Base-by-base conservation (phyloP, 2,888 invertebrate genomes). In the Lumbricus terrestris region DNA sequence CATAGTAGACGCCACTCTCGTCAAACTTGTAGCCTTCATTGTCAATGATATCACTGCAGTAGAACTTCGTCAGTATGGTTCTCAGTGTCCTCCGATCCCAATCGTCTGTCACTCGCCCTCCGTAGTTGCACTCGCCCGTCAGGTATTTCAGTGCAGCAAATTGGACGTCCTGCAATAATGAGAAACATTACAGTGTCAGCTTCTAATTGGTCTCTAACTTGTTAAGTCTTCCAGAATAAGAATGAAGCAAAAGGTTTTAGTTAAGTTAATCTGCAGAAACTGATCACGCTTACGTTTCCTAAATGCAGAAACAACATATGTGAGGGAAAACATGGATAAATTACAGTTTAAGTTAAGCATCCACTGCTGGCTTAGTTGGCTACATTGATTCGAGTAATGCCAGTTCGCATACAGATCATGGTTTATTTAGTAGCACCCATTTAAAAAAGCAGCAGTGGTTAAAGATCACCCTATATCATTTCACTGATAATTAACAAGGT, bases 41-140 rank as follows among this genome's bases (percentile, higher is more conserved):
- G 15, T 94, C 92, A 23, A 95, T 93, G 82, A 95, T 94, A 6
- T 93, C 92, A 0, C 91, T 91, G 91, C 93, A 93, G 93, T 95
- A 95, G 93, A 95, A 95, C 91, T 94, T 94, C 90, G 94, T 93
- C 40, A 96, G 93, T 89, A 95, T 93, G 88, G 95, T 95, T 90
- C 93, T 94, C 34, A 96, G 94, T 0, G 95, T 95, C 35, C 95
- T 93, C 38, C 95, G 93, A 93, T 96, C 96, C 93, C 95, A 94
- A 93, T 95, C 95, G 92, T 96, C 95, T 0, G 95, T 95, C 20
- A 96, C 95, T 92, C 95, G 94, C 6, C 96, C 96, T 35, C 95
- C 95, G 91, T 96, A 96, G 93, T 95, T 95, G 92, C 95, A 96
- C 92, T 95, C 95, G 8, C 95, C 95, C 33, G 95, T 95, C 92